Evolutionary conservation across 2,888 invertebrate genomes (phyloP), one percentile per base, ranked within the genome.

Genomic region (Drosophila quasianomalipes): DNA sequence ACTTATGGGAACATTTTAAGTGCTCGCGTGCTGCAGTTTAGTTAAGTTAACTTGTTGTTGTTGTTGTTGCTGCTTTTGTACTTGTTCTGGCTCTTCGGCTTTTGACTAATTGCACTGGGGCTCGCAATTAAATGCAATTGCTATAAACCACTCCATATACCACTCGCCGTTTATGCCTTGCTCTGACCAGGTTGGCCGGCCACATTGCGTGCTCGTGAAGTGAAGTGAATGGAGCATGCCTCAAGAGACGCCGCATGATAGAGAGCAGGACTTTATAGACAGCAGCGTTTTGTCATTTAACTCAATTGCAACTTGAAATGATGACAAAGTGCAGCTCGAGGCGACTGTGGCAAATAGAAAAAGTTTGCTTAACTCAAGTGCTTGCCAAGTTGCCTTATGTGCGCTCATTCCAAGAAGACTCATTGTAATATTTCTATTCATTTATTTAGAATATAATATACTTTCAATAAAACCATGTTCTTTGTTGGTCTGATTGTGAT

Each of bases 51-150:
- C 58, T 62, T 67, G 57, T 44, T 44, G 65, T 62, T 67, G 57
- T 44, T 44, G 65, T 55, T 67, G 59, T 19, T 70, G 30, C 19
- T 64, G 59, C 37, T 64, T 51, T 28, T 66, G 62, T 30, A 61
- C 33, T 37, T 44, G 33, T 28, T 35, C 49, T 55, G 59, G 62
- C 35, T 59, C 58, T 33, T 64, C 65, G 69, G 73, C 78, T 74
- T 79, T 83, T 76, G 79, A 81, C 87, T 86, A 85, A 85, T 85
- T 85, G 79, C 89, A 84, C 70, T 79, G 79, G 71, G 73, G 61
- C 67, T 72, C 30, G 72, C 69, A 81, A 81, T 81, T 81, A 79
- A 81, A 72, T 79, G 79, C 79, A 79, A 81, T 79, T 76, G 78
- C 72, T 53, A 55, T 47, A 47, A 47, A 28, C 47, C 47, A 47